Evolutionary conservation across 1,140 invertebrate species (phyloP).

Genomic region (Euwallacea similis): DNA sequence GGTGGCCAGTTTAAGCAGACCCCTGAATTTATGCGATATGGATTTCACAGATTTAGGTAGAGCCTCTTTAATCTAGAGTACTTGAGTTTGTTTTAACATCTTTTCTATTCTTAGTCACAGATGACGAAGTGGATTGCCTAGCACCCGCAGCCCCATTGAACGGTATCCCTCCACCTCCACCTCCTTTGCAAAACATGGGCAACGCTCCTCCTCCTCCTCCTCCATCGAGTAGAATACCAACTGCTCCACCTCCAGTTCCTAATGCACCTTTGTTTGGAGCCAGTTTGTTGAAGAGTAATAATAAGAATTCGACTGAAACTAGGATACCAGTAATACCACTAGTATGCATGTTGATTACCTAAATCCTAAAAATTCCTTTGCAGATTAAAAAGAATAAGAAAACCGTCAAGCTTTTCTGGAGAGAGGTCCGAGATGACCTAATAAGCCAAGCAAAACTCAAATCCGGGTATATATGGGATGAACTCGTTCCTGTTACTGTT

Average conservation of each 20-base stretch:
- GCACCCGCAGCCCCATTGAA: conserved; percentile 63
- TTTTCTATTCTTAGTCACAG: conserved; percentile 52
- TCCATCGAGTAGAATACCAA: conserved; percentile 43
- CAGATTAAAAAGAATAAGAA: conserved; percentile 85
- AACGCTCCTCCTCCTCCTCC: conserved; percentile 55
- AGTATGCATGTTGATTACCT: too few relatives aligned
- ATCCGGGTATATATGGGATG: conserved; percentile 91
- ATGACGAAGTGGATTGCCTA: conserved; percentile 72
- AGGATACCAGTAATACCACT: conserved; percentile 50
- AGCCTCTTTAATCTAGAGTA: not conserved
- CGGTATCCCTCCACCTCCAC: conserved; percentile 73
- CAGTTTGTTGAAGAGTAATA: conserved; percentile 54
- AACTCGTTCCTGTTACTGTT: conserved; percentile 78
- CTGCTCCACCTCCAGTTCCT: conserved; percentile 55
- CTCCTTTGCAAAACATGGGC: conserved; percentile 58
- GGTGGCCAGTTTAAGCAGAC: conserved; percentile 76
- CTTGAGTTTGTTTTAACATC: too few relatives aligned
- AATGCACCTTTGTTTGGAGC: conserved; percentile 46
- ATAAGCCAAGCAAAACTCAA: conserved; percentile 68
- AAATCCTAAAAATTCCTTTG: not conserved
- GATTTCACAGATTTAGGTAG: conserved; percentile 92
- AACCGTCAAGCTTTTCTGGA: conserved; percentile 99
- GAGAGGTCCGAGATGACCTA: conserved; percentile 86
- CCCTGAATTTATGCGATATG: conserved; percentile 89
- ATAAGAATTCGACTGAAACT: conserved; percentile 48